Base-by-base conservation (phyloP, 2,113 vertebrate species). In the Myocastor coypus region DNA sequence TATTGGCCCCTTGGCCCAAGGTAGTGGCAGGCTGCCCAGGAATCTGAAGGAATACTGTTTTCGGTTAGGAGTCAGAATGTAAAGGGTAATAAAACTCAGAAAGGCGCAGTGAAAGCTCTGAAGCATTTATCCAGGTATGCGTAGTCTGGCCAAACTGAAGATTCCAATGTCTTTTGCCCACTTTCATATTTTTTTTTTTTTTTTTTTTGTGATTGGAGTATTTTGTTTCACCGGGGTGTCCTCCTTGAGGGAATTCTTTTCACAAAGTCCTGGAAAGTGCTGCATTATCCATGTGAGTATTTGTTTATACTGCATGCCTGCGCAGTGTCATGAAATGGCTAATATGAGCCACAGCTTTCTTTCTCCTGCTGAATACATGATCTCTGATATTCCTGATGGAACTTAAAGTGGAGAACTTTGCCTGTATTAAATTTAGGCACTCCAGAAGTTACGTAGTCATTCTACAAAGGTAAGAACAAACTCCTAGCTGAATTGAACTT, bases 21-120 rank as follows among this genome's bases (percentile, higher is more conserved):
- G 96, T 87, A 17, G 96, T 98, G 98, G 98, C 98, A 98, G 66
- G 75, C 89, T 98, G 98, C 98, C 98, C 98, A 98, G 97, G 96
- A 98, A 98, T 98, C 97, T 97, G 95, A 98, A 98, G 97, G 92
- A 98, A 98, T 97, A 57, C 97, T 98, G 97, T 52, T 98, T 98
- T 98, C 85, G 83, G 96, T 98, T 98, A 98, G 85, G 94, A 97
- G 96, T 96, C 97, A 97, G 91, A 98, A 97, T 64, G 92, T 82
- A 97, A 95, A 96, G 89, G 91, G 95, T 63, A 92, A 95, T 98
- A 98, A 98, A 98, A 98, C 91, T 90, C 92, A 87, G 96, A 96
- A 77, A 95, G 40, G 14, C 37, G 95, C 57, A 78, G 78, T 97
- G 63, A 97, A 98, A 97, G 50, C 92, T 92, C 0, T 1, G 94